Percentiles rank a stretch among this genome's conserved stretches.
Conservation (phyloP, 2,888 invertebrate species). For the Taphrorychus bicolor region DNA sequence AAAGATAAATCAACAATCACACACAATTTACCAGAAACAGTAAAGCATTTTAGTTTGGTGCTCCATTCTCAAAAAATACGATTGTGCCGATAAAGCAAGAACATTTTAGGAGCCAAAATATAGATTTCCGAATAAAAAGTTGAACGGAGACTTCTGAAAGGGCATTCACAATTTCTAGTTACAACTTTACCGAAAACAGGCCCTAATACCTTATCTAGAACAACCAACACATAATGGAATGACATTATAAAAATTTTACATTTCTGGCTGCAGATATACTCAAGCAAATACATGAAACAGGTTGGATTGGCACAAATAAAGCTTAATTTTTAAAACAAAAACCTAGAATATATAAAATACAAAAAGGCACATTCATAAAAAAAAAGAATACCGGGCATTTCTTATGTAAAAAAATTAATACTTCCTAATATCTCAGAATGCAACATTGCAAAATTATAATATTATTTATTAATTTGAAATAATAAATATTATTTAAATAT, state of each 20-base stretch:
- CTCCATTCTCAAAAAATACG: no score
- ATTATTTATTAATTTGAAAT: neutral
- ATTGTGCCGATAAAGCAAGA: no score
- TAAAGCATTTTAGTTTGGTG: no score
- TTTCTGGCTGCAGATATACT: neutral
- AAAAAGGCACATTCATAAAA: constrained; percentile 54
- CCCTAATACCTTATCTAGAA: constrained; percentile 54
- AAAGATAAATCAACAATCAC: neutral
- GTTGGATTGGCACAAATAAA: constrained; percentile 53
- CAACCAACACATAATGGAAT: constrained; percentile 56
- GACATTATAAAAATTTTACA: constrained; percentile 54
- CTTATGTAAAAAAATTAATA: constrained; percentile 50
- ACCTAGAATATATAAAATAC: constrained; percentile 47
- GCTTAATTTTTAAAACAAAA: constrained; percentile 48
- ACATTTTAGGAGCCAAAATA: no score
- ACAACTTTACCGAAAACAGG: constrained; percentile 49
- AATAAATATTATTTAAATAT: neutral
- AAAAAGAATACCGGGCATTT: constrained; percentile 46
- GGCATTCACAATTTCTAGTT: neutral
- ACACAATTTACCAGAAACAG: neutral
- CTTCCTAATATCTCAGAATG: constrained; percentile 56
- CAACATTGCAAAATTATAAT: constrained; percentile 48
- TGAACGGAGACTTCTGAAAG: neutral
- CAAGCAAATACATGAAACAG: constrained; percentile 42
- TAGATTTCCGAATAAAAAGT: no score